Conservation (phyloP, 2,113 vertebrate genomes). For the Shinisaurus crocodilurus region DNA sequence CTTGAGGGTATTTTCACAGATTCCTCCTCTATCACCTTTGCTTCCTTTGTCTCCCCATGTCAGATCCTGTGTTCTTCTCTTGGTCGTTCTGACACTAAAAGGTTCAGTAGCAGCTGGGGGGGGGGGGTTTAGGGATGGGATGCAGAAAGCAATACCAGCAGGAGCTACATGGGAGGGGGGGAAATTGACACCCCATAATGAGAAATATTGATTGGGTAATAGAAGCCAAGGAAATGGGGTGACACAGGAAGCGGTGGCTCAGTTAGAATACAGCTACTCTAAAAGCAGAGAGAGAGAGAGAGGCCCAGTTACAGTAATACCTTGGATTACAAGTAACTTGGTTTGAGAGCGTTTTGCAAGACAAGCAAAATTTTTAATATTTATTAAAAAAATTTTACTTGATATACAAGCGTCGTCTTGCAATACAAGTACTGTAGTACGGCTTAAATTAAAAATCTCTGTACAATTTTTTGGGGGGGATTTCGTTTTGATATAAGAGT, state of each 20-base stretch:
- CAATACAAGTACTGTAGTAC: no score
- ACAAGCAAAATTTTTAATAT: no score
- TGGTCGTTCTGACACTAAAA: constrained; percentile 34
- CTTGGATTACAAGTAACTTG: no score
- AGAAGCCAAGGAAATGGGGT: constrained; percentile 43
- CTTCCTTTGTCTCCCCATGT: constrained; percentile 50
- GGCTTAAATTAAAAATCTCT: no score
- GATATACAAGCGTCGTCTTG: no score
- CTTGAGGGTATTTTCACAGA: constrained; percentile 61
- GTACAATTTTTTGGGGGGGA: no score
- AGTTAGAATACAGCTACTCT: not conserved
- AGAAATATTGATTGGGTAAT: constrained; percentile 46
- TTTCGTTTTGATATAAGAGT: no score
- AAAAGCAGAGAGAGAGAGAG: not conserved
- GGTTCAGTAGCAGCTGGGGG: constrained; percentile 23
- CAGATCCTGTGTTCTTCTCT: constrained; percentile 27
- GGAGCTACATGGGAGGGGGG: not conserved
- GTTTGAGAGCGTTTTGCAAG: no score
- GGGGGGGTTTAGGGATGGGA: not conserved
- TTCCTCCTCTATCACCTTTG: constrained; percentile 25
- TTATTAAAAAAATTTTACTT: no score
- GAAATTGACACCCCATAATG: not conserved
- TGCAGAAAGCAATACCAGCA: not conserved
- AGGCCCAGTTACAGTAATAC: no score
- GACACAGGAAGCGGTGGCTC: constrained; percentile 16